These are phyloP conservation scores for Anoplolepis gracilipes DNA, from an alignment of 1,140 invertebrate genomes.

Conservation along the genomic window DNA sequence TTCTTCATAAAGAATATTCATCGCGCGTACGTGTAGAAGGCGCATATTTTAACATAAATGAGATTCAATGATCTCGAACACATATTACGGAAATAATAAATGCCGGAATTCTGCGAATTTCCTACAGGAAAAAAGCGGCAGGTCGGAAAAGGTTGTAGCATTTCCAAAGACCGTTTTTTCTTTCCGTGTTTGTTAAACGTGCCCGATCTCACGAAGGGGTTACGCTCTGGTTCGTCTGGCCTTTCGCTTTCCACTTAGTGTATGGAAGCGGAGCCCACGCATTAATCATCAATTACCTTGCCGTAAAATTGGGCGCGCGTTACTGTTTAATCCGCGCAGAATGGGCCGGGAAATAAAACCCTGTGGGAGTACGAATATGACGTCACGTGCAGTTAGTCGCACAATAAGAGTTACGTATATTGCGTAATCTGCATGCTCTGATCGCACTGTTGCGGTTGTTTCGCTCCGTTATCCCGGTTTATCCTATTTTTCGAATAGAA, in stretches of 20 bases:
- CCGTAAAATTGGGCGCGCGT: conserved; percentile 21
- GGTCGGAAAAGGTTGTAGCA: conserved; percentile 40
- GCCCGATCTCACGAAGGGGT: conserved; percentile 53
- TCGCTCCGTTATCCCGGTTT: background rate
- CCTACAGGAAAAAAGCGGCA: background rate
- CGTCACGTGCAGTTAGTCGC: conserved; percentile 10
- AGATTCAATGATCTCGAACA: background rate
- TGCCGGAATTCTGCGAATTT: background rate
- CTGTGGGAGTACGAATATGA: background rate
- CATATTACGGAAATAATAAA: conserved; percentile 37
- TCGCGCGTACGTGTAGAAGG: too few species aligned
- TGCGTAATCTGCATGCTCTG: conserved; percentile 2
- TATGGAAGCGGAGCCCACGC: conserved; percentile 10
- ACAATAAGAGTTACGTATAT: conserved; percentile 38
- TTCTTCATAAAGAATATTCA: background rate
- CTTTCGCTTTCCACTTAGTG: conserved; percentile 61
- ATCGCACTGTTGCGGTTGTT: conserved; percentile 1
- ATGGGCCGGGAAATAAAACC: background rate
- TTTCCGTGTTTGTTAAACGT: conserved; percentile 27
- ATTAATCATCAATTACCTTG: conserved; percentile 54
- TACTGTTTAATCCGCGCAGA: background rate
- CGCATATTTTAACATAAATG: background rate
- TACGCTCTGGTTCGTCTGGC: conserved; percentile 50
- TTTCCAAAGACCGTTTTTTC: conserved; percentile 38
- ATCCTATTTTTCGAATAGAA: conserved; percentile 8